These are phyloP conservation scores for Empidonax traillii DNA, from an alignment of 2,113 vertebrate species.

Conservation along the genomic window DNA sequence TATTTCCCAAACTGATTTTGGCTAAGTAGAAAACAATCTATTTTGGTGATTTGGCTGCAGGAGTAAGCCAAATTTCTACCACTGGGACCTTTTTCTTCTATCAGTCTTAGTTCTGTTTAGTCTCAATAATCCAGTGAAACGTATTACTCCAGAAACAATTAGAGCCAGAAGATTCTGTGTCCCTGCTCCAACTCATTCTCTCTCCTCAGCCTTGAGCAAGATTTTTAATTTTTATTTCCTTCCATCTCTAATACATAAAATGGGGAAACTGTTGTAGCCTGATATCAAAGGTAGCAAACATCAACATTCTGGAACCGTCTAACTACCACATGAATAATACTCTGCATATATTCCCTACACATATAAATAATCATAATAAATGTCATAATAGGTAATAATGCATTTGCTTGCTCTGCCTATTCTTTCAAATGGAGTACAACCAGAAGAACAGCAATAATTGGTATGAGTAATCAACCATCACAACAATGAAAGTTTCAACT, in stretches of 20 bases:
- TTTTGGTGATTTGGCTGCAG: background rate
- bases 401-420: background rate
- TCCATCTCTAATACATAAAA: background rate
- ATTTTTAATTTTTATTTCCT: background rate
- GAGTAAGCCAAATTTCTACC: background rate
- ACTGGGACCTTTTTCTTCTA: background rate
- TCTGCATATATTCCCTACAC: background rate
- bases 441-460: background rate
- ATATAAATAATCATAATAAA: background rate
- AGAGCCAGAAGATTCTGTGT: background rate
- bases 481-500: background rate
- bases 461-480: conserved; percentile 15
- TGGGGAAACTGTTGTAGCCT: background rate
- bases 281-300: background rate
- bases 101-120: background rate
- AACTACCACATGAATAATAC: background rate
- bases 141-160: background rate
- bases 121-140: background rate
- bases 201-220: background rate
- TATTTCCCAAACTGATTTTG: background rate
- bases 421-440: background rate
- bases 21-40: background rate
- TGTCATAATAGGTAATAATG: background rate
- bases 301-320: background rate
- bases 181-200: background rate